Conservation (phyloP, 1,140 invertebrate genomes). For the Mya arenaria region DNA sequence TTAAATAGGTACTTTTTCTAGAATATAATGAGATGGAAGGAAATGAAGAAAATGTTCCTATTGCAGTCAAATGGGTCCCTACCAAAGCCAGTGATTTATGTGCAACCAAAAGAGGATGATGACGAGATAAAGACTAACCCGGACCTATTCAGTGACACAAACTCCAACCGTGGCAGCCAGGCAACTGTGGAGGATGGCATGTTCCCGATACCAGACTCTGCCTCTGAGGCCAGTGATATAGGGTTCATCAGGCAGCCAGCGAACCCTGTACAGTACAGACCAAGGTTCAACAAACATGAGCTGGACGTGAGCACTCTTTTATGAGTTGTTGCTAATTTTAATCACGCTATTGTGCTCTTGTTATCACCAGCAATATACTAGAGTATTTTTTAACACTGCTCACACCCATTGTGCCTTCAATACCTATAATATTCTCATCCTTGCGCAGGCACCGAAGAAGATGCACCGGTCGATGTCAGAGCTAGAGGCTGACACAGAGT, state of each 20-base stretch:
- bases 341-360: no score
- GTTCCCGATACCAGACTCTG: conserved; percentile 60
- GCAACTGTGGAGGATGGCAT: conserved; percentile 62
- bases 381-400: no score
- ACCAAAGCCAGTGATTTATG: conserved; percentile 71
- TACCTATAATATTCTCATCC: no score
- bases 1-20: neutral
- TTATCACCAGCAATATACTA: no score
- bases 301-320: conserved; percentile 48
- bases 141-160: conserved; percentile 75
- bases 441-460: conserved; percentile 44
- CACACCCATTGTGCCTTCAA: no score
- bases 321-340: no score
- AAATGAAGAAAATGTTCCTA: neutral
- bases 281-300: conserved; percentile 43
- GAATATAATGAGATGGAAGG: neutral
- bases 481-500: conserved; percentile 33
- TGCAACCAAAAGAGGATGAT: conserved; percentile 58
- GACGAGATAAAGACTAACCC: conserved; percentile 74
- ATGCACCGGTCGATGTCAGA: conserved; percentile 45
- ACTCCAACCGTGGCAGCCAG: conserved; percentile 62
- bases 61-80: conserved; percentile 50
- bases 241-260: neutral
- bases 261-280: conserved; percentile 10
- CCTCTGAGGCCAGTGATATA: conserved; percentile 66